Base-by-base conservation (phyloP, 2,113 vertebrate species). In the Neogale vison region DNA sequence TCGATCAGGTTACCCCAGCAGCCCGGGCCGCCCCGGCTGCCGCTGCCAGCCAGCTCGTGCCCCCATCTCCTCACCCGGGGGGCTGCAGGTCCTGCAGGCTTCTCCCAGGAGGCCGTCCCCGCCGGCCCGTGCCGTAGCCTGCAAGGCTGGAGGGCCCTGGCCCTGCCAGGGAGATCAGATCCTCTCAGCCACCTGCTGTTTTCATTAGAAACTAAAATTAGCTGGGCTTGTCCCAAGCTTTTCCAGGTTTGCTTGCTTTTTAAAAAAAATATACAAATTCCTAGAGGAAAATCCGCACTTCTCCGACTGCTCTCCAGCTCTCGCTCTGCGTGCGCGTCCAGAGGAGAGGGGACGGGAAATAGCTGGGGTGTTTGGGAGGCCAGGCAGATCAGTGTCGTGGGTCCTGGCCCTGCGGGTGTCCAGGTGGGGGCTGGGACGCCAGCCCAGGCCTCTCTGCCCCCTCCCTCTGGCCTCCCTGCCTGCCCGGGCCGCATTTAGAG, bases 111-210 rank as follows among this genome's bases (percentile, higher is more conserved):
- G 97, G 84, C 91, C 86, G 97, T 81, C 89, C 96, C 95, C 8
- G n/a, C 90, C 36, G 8, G 95, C 90, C 94, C 5, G 84, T 92
- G 96, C 95, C 83, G 69, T 74, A 76, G 96, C 83, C 89, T 88
- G 67, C 63, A 47, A 97, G 94, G 96, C 97, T 69, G 61, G 95
- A 96, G 96, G 74, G 95, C 96, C 89, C 45, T 55, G 87, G 90
- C 95, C 90, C 97, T 97, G 98, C 97, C 98, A 97, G 98, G 97
- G 97, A 98, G 98, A 98, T 98, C 98, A 97, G 98, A 98, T 98
- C 98, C 98, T 97, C 97, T 97, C 95, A 39, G 84, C 92, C 94
- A 97, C 57, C 90, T 97, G 97, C 96, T 96, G 50, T 98, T 98
- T 98, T 96, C 93, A 98, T 92, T 0, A 3, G 97, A 95, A 97